Conservation (phyloP, 2,797 vertebrate species). For the Alcedo quadribrachys region DNA sequence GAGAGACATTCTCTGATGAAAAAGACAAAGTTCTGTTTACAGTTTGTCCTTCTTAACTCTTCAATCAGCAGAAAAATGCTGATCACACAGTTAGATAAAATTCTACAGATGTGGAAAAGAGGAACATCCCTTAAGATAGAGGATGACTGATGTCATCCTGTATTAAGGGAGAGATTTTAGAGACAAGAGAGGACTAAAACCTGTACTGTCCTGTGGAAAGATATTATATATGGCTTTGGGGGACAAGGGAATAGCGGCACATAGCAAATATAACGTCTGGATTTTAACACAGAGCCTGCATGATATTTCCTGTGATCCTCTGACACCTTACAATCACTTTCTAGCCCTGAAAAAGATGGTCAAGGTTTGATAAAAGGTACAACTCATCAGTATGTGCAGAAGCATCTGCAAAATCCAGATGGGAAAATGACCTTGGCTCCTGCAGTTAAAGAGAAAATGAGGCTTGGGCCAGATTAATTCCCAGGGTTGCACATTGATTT, state of each 20-base stretch:
- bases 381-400: conserved; percentile 50
- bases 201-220: not conserved
- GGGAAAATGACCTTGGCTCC: conserved; percentile 57
- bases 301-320: not conserved
- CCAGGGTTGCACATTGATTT: conserved; percentile 8
- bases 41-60: too few relatives aligned
- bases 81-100: too few relatives aligned
- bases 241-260: not conserved
- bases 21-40: too few relatives aligned
- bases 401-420: conserved; percentile 43
- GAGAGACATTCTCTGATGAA: too few relatives aligned
- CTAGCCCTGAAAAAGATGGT: not conserved
- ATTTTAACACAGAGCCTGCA: not conserved
- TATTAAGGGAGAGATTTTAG: too few relatives aligned
- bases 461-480: conserved; percentile 48
- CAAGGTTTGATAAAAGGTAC: conserved; percentile 35
- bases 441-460: conserved; percentile 56
- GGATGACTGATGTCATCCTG: too few relatives aligned
- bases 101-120: too few relatives aligned
- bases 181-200: not conserved
- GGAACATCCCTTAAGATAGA: too few relatives aligned
- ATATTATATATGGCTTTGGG: not conserved
- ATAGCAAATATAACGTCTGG: not conserved
- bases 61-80: too few relatives aligned
- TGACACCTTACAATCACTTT: not conserved